Percentiles rank a stretch among this genome's conserved stretches.
phyloP scores from a whole-genome alignment of 2,888 invertebrate species.

The Cistogaster globosa region DNA sequence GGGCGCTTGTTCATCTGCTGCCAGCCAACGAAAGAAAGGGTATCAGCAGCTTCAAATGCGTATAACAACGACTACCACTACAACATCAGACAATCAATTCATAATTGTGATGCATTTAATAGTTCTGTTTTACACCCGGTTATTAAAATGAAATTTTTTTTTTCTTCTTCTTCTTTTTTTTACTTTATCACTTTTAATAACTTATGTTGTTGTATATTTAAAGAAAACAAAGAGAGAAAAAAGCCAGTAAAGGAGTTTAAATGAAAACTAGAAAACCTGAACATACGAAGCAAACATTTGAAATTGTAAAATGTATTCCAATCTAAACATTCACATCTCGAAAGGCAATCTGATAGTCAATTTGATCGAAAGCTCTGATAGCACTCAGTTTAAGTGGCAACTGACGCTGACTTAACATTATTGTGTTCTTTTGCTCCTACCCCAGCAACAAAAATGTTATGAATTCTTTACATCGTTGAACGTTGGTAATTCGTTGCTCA shows the following conservation, averaged over 20 bases:
- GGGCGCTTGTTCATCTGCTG: conserved; percentile 42
- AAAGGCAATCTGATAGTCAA: conserved; percentile 78
- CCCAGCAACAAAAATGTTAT: conserved; percentile 46
- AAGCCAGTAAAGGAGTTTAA: conserved; percentile 21
- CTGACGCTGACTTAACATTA: conserved; percentile 58
- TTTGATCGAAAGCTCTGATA: conserved; percentile 82
- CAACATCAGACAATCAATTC: conserved; percentile 75
- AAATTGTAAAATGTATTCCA: conserved; percentile 39
- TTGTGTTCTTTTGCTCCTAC: conserved; percentile 7
- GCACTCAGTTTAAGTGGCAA: conserved; percentile 69
- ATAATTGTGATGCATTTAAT: conserved; percentile 82
- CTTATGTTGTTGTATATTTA: neutral
- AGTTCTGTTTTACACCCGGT: conserved; percentile 81
- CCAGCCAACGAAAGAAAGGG: conserved; percentile 10
- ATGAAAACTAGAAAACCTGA: conserved; percentile 35
- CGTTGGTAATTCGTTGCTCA: conserved; percentile 52
- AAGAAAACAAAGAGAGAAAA: neutral
- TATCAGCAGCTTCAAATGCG: neutral
- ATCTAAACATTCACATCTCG: conserved; percentile 34
- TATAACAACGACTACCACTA: neutral
- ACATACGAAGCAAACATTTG: conserved; percentile 37
- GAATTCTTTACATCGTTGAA: conserved; percentile 62
- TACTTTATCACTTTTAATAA: conserved; percentile 68
- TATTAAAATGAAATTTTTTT: conserved; percentile 80
- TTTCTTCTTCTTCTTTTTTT: neutral